Evolutionary conservation across 2,797 vertebrate genomes (phyloP).

Genomic region (Morelia viridis): DNA sequence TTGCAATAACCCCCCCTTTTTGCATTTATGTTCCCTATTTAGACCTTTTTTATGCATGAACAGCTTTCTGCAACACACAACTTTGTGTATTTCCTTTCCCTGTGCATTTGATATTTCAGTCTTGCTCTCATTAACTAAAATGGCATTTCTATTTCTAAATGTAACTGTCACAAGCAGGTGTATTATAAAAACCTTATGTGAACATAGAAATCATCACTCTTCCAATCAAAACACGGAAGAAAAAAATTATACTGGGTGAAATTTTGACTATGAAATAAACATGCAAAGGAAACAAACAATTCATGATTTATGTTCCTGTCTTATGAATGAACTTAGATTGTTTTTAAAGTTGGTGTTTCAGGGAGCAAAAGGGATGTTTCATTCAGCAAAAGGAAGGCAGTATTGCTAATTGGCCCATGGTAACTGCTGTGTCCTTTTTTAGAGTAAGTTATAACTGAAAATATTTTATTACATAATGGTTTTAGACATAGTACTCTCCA

Average conservation of each 20-base stretch:
- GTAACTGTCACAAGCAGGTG: background rate
- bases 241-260: slow-evolving; percentile 11
- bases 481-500: background rate
- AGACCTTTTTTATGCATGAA: background rate
- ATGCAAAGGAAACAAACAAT: background rate
- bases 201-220: background rate
- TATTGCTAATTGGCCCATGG: background rate
- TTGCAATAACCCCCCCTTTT: slow-evolving; percentile 12
- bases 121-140: slow-evolving; percentile 9
- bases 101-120: background rate
- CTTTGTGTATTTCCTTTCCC: background rate
- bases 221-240: background rate
- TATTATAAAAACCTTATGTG: background rate
- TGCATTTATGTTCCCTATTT: background rate
- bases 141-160: background rate
- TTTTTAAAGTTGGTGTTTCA: background rate
- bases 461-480: background rate
- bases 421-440: background rate
- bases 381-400: background rate
- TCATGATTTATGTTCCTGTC: background rate
- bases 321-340: background rate
- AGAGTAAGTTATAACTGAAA: background rate
- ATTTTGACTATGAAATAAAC: background rate
- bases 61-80: background rate
- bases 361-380: background rate